Conservation (phyloP, 1,140 invertebrate genomes). For the Teleopsis dalmanni region DNA sequence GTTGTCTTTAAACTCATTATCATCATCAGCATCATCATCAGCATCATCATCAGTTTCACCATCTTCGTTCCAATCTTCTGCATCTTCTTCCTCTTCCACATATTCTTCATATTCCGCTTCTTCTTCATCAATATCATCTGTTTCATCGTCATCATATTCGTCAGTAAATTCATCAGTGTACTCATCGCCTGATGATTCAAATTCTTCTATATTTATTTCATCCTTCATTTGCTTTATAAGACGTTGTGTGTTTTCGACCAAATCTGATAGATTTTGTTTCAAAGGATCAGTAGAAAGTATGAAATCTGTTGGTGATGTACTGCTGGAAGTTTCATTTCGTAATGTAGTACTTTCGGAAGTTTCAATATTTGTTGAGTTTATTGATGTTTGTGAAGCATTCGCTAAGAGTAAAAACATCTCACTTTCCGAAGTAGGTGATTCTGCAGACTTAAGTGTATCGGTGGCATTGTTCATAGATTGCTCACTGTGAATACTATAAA, state of each 20-base stretch:
- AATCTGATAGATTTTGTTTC: constrained; percentile 48
- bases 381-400: background rate
- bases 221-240: constrained; percentile 56
- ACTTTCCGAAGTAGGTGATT: constrained; percentile 16
- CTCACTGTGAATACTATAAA: constrained; percentile 20
- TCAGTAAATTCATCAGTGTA: constrained; percentile 45
- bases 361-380: constrained; percentile 19
- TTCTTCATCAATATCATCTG: constrained; percentile 43
- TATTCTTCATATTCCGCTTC: constrained; percentile 29
- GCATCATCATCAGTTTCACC: constrained; percentile 40
- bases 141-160: constrained; percentile 47
- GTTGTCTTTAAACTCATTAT: constrained; percentile 12
- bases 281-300: constrained; percentile 33
- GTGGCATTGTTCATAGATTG: background rate
- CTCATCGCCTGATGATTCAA: constrained; percentile 47
- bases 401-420: constrained; percentile 17
- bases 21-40: constrained; percentile 26
- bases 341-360: constrained; percentile 20
- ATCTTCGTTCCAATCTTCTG: constrained; percentile 16
- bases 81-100: constrained; percentile 18
- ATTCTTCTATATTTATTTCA: constrained; percentile 54
- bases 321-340: constrained; percentile 5
- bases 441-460: constrained; percentile 2
- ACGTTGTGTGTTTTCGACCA: constrained; percentile 52
- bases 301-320: constrained; percentile 23